These are phyloP conservation scores for Eueides isabella DNA, from an alignment of 1,140 invertebrate genomes.

Conservation along the genomic window DNA sequence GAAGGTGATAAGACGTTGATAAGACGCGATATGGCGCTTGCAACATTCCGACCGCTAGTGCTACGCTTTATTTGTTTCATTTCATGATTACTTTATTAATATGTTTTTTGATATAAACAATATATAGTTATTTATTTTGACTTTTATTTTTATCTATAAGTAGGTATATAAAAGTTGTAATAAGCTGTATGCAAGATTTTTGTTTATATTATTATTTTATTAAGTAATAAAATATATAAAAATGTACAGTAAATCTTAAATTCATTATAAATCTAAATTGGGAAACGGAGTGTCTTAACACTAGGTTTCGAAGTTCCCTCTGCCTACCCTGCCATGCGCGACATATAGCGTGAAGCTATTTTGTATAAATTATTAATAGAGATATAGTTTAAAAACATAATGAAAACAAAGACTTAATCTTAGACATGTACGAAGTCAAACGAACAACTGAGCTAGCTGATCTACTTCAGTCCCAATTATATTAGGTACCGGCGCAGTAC, in stretches of 20 bases:
- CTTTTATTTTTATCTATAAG: not conserved
- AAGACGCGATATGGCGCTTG: constrained; percentile 52
- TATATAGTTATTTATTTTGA: not conserved
- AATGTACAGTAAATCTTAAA: too few species aligned
- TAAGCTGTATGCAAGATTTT: too few species aligned
- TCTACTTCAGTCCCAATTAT: constrained; percentile 53
- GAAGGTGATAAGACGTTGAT: constrained; percentile 73
- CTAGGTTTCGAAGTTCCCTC: too few species aligned
- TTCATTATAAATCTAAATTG: too few species aligned
- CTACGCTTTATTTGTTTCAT: constrained; percentile 34
- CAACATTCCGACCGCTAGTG: constrained; percentile 37
- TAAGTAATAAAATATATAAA: not conserved
- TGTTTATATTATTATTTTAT: not conserved
- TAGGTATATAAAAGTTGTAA: not conserved
- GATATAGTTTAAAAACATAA: constrained; percentile 31
- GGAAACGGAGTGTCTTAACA: too few species aligned
- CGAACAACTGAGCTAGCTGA: constrained; percentile 46
- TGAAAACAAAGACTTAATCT: constrained; percentile 39
- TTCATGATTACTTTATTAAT: constrained; percentile 26
- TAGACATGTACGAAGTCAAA: constrained; percentile 48
- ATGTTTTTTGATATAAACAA: not conserved
- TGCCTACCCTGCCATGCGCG: too few species aligned
- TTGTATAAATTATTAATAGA: too few species aligned
- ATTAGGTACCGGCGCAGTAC: constrained; percentile 57
- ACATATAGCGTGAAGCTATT: too few species aligned